Conservation (phyloP, 2,797 vertebrate species). For the Coregonus ussuriensis region DNA sequence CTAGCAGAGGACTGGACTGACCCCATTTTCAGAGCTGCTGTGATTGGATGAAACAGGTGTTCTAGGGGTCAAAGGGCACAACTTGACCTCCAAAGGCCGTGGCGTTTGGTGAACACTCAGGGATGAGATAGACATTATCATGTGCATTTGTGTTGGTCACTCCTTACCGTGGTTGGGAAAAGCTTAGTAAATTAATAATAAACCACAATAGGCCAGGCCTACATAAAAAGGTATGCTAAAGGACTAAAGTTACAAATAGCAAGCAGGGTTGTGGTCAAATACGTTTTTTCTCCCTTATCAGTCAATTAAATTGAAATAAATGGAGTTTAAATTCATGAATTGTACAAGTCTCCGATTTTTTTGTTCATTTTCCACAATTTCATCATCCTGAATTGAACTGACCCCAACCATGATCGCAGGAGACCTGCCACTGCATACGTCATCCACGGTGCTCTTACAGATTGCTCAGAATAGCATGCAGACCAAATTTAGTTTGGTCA, state of each 20-base stretch:
- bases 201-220: too few relatives aligned
- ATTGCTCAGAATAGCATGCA: background rate
- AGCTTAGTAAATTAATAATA: too few relatives aligned
- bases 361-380: too few relatives aligned
- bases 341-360: too few relatives aligned
- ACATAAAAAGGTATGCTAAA: too few relatives aligned
- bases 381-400: background rate
- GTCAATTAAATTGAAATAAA: background rate
- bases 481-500: constrained; percentile 20
- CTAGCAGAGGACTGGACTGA: background rate
- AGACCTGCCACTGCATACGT: background rate
- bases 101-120: background rate
- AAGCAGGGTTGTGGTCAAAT: too few relatives aligned
- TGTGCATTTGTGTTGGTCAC: background rate
- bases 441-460: background rate
- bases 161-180: too few relatives aligned
- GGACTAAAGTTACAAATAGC: too few relatives aligned
- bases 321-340: too few relatives aligned
- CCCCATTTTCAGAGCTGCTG: background rate
- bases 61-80: background rate
- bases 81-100: background rate
- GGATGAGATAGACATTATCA: background rate
- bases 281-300: background rate
- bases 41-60: constrained; percentile 1
- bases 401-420: background rate